Base-by-base conservation (phyloP, 1,140 invertebrate genomes). In the Lucilia cuprina region DNA sequence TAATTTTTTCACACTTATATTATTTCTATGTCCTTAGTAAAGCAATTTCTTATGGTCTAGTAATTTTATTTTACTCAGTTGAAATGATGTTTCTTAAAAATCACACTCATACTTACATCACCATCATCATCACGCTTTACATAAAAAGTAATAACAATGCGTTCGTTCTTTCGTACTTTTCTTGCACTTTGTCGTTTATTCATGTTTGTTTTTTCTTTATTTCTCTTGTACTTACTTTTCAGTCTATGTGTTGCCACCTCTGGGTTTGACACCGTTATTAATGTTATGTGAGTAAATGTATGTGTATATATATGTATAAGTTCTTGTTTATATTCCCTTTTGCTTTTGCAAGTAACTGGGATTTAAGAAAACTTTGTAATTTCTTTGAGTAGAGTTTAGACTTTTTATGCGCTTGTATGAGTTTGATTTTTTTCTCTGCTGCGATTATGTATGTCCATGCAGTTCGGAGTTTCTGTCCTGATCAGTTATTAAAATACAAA, bases 131-230 rank as follows among this genome's bases (percentile, higher is more conserved):
- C 41, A 80, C 77, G 77, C 77, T 10, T 80, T 49, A 80, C 21
- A 80, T 80, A 49, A 80, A 30, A 49, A 80, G 77, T 80, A 80
- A 80, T 80, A 80, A 80, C 77, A 80, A 80, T 80, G 77, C 77
- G 77, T 80, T 80, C 41, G 35, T 78, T 78, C 75, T 30, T 78
- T n/a, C 41, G 75, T 47, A 41, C 77, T 25, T 49, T 80, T 80
- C 47, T 50, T 80, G 21, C 77, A 80, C 41, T 80, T 80, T 80
- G 41, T 49, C n/a, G 41, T 80, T 80, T 49, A 25, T 49, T 30
- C 25, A 30, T 30, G 25, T 21, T 70, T 25, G 8, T 21, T 19
- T 12, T 70, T 21, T 70, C 7, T 70, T 70, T 70, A 19, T 70
- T 70, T 2, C 19, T 25, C 21, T 21, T 70, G 7, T 70, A 19